Base-by-base conservation (phyloP, 2,797 vertebrate genomes). In the Gastrophryne carolinensis region DNA sequence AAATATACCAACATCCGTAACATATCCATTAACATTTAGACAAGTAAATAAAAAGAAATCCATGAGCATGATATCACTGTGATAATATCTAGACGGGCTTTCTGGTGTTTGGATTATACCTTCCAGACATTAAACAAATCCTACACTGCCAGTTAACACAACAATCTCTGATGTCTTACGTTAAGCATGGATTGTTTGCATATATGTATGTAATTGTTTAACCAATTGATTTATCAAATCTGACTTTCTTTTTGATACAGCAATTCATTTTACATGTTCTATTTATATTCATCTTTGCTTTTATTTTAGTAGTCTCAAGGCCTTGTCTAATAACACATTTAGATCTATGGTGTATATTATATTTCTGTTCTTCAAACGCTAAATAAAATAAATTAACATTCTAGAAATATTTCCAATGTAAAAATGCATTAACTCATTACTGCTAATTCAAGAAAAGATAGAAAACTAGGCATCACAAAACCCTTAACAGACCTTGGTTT, bases 21-120 rank as follows among this genome's bases (percentile, higher is more conserved):
- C 29, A 47, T 17, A 47, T 47, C 10, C 24, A 23, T 39, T 50
- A 32, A 52, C 7, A 6, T 44, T 41, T 64, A 27, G 30, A 17
- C 60, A 67, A 49, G 26, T 9, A 32, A 65, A 65, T 64, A 56
- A 64, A 11, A 35, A 2, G 32, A 5, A 49, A 53, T 41, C 15
- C 10, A 53, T 37, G 37, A 19, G 23, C 17, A 17, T 39, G 44
- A 68, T 68, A 49, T 44, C 11, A 61, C n/a, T 69, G 26, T 17
- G 62, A 54, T 47, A 69, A 69, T 13, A 69, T 76, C 30, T 53
- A 61, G 44, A 47, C 44, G 30, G 37, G 12, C 49, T 30, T 29
- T 10, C 15, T 47, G 54, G 37, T 76, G 73, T 76, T 76, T 76
- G 26, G 24, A 76, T 76, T 69, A 26, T 65, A n/a, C 29, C 37